Evolutionary conservation across 2,797 vertebrate genomes (phyloP).

Genomic region (Pangasius macronema): DNA sequence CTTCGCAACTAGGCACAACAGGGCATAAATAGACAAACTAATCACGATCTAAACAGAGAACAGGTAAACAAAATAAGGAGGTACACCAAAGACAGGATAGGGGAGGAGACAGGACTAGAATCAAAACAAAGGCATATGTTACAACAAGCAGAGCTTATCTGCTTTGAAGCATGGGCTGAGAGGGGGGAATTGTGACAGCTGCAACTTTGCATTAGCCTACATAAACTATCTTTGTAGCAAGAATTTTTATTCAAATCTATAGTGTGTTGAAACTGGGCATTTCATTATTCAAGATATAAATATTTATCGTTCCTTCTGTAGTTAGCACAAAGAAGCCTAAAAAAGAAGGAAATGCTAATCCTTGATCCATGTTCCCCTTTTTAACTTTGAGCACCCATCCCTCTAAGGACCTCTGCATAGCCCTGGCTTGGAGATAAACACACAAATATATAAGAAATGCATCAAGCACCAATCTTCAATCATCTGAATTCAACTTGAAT

Average conservation of each 20-base stretch:
- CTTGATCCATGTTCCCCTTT: background rate
- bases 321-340: background rate
- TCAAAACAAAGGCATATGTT: background rate
- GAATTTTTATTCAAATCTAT: background rate
- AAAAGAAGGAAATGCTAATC: background rate
- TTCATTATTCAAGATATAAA: background rate
- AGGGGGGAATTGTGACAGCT: background rate
- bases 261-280: background rate
- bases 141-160: background rate
- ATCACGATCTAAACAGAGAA: background rate
- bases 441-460: background rate
- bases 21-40: background rate
- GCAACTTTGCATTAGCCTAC: background rate
- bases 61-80: background rate
- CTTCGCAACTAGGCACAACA: background rate
- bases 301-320: background rate
- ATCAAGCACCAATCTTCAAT: background rate
- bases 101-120: background rate
- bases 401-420: background rate
- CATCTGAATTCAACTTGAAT: background rate
- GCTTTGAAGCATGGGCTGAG: background rate
- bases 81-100: background rate
- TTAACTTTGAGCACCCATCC: background rate
- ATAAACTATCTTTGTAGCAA: background rate
- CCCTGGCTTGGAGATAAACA: too few species aligned